Base-by-base conservation (phyloP, 2,888 invertebrate species). In the Melinopterus prodromus region DNA sequence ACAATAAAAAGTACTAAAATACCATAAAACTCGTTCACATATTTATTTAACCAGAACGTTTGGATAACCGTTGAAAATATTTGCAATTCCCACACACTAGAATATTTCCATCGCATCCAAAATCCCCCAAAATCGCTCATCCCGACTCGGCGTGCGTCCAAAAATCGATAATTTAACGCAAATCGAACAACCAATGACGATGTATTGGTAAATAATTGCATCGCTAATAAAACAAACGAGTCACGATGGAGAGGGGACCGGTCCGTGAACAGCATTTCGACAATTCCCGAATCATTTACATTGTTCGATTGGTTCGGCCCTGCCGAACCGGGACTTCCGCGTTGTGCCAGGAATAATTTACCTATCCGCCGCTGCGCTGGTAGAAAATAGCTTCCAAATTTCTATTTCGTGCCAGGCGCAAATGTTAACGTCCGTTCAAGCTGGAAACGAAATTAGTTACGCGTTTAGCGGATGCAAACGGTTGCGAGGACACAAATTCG, bases 281-380 rank as follows among this genome's bases (percentile, higher is more conserved):
- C 53, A 53, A 53, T 53, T 53, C 53, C 2, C 53, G 53, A 53
- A 53, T 53, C 53, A 53, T 53, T 53, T 53, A 53, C 53, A 53
- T 53, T 53, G 53, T 53, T 53, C 53, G 53, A 53, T 53, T 2
- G 77, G 78, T 74, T 79, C 75, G 75, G 78, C 70, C 78, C 16
- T 70, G 75, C 74, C 70, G 70, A 16, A 70, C 75, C 70, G 76
- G 74, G 37, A 70, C 76, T 26, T 76, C 37, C 70, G 71, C 76
- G 53, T 37, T 16, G 14, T 16, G 15, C 6, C 70, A 69, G 37
- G 70, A 26, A 74, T 26, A 74, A n/a, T 74, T 16, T 35, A 74
- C 1, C 26, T 14, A 26, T 53, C 53, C 26, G 26, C 26, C 1
- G 26, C 26, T 26, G 53, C 38, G 9, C 2, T 4, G 53, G 53